phyloP scores from a whole-genome alignment of 1,140 invertebrate species.

The Caerostris extrusa region DNA sequence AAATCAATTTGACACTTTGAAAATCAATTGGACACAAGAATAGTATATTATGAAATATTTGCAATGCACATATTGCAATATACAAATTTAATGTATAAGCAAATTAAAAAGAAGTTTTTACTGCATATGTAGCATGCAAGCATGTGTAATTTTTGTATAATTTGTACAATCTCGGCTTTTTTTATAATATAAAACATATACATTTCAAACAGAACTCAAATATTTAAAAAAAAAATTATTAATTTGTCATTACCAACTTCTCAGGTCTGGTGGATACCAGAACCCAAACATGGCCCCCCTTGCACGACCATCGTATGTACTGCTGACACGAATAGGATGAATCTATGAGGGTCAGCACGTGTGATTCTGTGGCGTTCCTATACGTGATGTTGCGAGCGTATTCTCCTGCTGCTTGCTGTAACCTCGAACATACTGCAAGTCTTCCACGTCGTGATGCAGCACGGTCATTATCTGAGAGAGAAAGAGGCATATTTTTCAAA shows the following conservation, averaged over 20 bases:
- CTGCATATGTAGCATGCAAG: too few relatives aligned
- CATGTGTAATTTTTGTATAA: too few relatives aligned
- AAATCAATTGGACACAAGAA: too few relatives aligned
- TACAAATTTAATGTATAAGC: too few relatives aligned
- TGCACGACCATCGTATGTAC: conserved; percentile 79
- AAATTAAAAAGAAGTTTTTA: too few relatives aligned
- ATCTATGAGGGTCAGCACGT: conserved; percentile 77
- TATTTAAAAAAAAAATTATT: not conserved
- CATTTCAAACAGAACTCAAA: not conserved
- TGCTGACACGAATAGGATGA: conserved; percentile 79
- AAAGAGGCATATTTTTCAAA: not conserved
- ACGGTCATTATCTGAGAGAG: conserved; percentile 76
- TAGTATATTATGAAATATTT: too few relatives aligned
- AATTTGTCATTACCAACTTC: conserved; percentile 71
- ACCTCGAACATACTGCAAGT: conserved; percentile 66
- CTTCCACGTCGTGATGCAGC: conserved; percentile 78
- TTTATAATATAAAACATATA: too few relatives aligned
- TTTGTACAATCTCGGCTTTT: too few relatives aligned
- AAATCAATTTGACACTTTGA: too few relatives aligned
- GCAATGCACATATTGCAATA: too few relatives aligned
- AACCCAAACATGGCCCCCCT: conserved; percentile 79
- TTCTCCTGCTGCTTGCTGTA: conserved; percentile 78
- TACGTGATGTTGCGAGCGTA: conserved; percentile 78
- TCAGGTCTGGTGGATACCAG: conserved; percentile 78
- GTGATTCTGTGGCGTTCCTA: conserved; percentile 21